Evolutionary conservation across 2,113 vertebrate genomes (phyloP).

Genomic region (Oceanodroma tethys): DNA sequence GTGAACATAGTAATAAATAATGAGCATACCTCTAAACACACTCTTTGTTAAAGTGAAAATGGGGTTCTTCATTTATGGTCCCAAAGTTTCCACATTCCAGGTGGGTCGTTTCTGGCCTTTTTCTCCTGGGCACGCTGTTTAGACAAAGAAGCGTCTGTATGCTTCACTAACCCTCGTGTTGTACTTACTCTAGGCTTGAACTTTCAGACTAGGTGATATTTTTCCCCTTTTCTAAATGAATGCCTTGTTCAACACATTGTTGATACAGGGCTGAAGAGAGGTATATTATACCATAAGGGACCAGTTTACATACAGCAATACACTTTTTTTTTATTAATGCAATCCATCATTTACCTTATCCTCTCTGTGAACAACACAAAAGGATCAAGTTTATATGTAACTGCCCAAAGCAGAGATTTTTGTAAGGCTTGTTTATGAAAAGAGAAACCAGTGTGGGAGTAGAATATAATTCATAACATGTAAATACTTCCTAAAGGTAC

Average conservation of each 20-base stretch:
- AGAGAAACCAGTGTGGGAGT: not conserved
- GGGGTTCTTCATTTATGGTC: not conserved
- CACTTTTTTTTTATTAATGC: slow-evolving; percentile 45
- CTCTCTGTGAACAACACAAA: slow-evolving; percentile 36
- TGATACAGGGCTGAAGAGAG: slow-evolving; percentile 36
- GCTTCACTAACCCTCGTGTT: not conserved
- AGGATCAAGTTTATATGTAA: slow-evolving; percentile 13
- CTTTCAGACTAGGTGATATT: slow-evolving; percentile 32
- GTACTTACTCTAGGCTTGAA: slow-evolving; percentile 23
- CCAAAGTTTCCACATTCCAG: slow-evolving; percentile 32
- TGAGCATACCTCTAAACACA: not conserved
- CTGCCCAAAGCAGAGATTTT: not conserved
- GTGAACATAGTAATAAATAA: not conserved
- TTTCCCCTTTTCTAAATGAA: slow-evolving; percentile 41
- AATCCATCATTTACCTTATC: slow-evolving; percentile 54
- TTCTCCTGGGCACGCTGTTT: slow-evolving; percentile 49
- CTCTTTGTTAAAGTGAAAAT: not conserved
- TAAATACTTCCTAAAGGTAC: slow-evolving; percentile 28
- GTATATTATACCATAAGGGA: slow-evolving; percentile 43
- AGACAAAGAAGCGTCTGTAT: slow-evolving; percentile 62
- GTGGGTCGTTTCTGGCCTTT: slow-evolving; percentile 28
- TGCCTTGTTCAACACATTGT: slow-evolving; percentile 44
- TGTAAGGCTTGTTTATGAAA: slow-evolving; percentile 38
- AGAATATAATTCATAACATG: slow-evolving; percentile 12
- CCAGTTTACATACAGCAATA: slow-evolving; percentile 31